These are phyloP conservation scores for Glareola pratincola DNA, from an alignment of 2,113 vertebrate genomes.

Conservation along the genomic window DNA sequence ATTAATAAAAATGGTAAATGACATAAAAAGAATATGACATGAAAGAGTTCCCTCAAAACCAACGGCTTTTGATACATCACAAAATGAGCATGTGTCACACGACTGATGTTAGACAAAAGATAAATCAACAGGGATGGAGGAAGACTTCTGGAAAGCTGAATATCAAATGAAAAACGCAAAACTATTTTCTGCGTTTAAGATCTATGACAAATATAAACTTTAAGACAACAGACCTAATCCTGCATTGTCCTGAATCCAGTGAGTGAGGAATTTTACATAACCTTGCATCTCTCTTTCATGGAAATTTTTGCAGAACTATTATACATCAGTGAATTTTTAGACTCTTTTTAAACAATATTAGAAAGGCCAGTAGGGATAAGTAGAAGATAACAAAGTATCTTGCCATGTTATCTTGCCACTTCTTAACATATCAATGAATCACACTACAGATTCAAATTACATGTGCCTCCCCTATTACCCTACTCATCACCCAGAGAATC, in stretches of 20 bases:
- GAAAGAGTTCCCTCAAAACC: not conserved
- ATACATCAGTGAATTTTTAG: not conserved
- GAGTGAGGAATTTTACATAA: not conserved
- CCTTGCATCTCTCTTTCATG: accelerated
- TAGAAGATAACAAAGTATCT: not conserved
- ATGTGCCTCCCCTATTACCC: not conserved
- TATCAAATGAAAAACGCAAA: not conserved
- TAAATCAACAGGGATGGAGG: not conserved
- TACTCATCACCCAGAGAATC: not conserved
- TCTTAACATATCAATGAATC: not conserved
- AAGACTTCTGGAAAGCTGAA: not conserved
- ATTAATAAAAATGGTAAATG: not conserved
- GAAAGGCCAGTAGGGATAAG: not conserved
- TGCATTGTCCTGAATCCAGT: not conserved
- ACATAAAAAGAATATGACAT: not conserved
- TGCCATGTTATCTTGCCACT: not conserved
- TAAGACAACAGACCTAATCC: not conserved
- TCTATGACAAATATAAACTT: not conserved
- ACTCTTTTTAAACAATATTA: not conserved
- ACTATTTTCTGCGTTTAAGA: not conserved
- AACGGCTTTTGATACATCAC: not conserved
- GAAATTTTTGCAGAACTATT: not conserved
- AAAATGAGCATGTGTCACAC: not conserved
- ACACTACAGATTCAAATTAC: not conserved
- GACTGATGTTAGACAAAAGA: not conserved